Evolutionary conservation across 2,888 invertebrate species (phyloP), one percentile per base, ranked within the genome.

Genomic region (Orchestes rusci): DNA sequence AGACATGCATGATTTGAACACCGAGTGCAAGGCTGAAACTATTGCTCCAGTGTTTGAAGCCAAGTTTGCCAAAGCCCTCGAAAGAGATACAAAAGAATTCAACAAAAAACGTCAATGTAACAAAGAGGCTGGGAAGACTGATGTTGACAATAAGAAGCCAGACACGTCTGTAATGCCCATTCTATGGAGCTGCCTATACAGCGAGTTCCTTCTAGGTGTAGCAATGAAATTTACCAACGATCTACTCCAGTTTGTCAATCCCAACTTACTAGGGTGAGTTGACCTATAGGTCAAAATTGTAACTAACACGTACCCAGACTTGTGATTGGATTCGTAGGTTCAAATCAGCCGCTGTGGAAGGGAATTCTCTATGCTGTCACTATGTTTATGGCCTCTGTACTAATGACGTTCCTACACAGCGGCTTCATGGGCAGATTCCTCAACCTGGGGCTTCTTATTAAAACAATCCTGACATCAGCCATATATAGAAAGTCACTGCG

Each of bases 21-120:
- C 61, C 1, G 58, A 79, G 50, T 87, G 91, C 61, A 79, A 77
- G 39, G 83, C 86, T 13, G 73, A 70, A 42, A 79, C 80, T 65
- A 78, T 89, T 2, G 81, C 86, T 53, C 85, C 86, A 1, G 71
- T 71, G 36, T 90, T 91, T 63, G 84, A 53, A 19, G 36, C 41
- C 17, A 73, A 80, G 60, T 41, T 41, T 89, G 73, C 79, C 54
- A 73, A 74, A 53, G 77, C 75, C 42, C 66, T 80, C 18, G 74
- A 69, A 53, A 81, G 82, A 67, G 67, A 70, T 48, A 72, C 74
- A 59, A 30, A 31, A 15, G 19, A 17, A 30, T 39, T 15, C 20
- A 13, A 31, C n/a, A 31, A 15, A 10, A 38, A 38, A 27, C 10
- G 12, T 5, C 8, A 12, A 12, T 5, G 23, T 23, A 23, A 23